A percentile compares a stretch with the other conserved stretches of the same genome.
phyloP scores from a whole-genome alignment of 64 coral and sea anemone species.

The Platygyra sinensis region DNA sequence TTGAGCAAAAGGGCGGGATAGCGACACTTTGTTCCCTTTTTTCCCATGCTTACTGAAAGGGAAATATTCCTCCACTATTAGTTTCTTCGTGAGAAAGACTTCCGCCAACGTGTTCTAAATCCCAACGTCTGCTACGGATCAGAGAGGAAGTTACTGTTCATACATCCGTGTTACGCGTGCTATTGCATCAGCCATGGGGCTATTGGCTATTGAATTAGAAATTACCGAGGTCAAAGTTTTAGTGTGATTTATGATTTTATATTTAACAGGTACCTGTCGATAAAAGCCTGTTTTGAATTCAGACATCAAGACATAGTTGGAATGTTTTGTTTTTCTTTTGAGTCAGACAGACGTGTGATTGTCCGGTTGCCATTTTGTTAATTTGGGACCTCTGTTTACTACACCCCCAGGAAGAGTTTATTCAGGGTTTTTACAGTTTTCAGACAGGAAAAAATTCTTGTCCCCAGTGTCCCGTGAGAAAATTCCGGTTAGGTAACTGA shows the following conservation, averaged over 20 bases:
- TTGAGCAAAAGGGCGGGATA: neutral
- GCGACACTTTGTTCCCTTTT: neutral
- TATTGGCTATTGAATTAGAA: neutral
- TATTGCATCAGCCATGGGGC: slow-evolving; percentile 7
- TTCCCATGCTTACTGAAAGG: neutral
- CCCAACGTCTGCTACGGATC: no score
- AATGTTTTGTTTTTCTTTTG: neutral
- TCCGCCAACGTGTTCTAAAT: neutral
- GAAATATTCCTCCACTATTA: neutral
- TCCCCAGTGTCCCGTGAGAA: no score
- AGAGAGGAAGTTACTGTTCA: neutral
- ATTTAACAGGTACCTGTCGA: neutral
- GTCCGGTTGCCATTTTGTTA: no score
- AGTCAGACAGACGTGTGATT: neutral
- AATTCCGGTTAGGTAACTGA: no score
- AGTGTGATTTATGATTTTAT: neutral
- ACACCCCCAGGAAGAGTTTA: no score
- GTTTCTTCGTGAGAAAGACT: neutral
- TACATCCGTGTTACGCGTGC: neutral
- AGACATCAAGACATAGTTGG: neutral
- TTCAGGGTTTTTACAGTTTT: no score
- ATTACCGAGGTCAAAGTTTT: neutral
- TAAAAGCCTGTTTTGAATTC: neutral
- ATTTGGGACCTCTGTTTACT: no score
- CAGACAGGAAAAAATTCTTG: neutral